phyloP scores from a whole-genome alignment of 2,888 invertebrate species.

The Diarsia brunnea region DNA sequence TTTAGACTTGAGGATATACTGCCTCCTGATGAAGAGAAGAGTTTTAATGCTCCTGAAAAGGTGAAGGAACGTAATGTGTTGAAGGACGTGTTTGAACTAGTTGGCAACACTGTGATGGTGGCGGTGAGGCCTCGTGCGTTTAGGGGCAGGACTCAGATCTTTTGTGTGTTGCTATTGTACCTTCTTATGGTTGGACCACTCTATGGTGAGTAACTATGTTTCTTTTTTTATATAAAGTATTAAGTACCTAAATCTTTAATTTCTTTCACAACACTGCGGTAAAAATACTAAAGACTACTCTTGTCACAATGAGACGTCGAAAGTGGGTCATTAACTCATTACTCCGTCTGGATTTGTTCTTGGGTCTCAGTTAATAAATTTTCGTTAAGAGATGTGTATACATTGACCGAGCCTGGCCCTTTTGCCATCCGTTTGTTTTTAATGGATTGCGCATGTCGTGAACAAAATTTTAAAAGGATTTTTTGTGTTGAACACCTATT shows the following conservation, averaged over 20 bases:
- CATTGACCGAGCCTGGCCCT: constrained; percentile 44
- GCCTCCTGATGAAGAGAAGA: constrained; percentile 61
- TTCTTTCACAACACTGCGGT: constrained; percentile 29
- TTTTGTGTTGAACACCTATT: neutral
- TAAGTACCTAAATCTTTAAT: constrained; percentile 31
- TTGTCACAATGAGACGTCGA: constrained; percentile 54
- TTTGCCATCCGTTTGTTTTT: constrained; percentile 39
- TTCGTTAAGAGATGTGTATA: constrained; percentile 46
- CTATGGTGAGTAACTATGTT: constrained; percentile 82
- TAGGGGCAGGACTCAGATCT: constrained; percentile 81
- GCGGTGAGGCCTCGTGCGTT: constrained; percentile 79
- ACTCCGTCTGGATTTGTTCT: constrained; percentile 60
- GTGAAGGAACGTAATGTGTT: constrained; percentile 71
- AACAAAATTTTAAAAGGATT: neutral
- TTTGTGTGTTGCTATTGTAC: constrained; percentile 83
- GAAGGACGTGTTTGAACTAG: constrained; percentile 80
- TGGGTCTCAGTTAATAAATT: constrained; percentile 58
- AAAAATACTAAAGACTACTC: constrained; percentile 31
- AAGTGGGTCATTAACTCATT: constrained; percentile 66
- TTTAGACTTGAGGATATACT: constrained; percentile 84
- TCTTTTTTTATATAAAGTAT: neutral
- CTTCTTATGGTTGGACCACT: constrained; percentile 88
- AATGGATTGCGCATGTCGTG: constrained; percentile 28
- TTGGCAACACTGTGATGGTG: constrained; percentile 85
- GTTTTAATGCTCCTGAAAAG: constrained; percentile 35